phyloP scores from a whole-genome alignment of 2,888 invertebrate species.

The Netelia inedita region DNA sequence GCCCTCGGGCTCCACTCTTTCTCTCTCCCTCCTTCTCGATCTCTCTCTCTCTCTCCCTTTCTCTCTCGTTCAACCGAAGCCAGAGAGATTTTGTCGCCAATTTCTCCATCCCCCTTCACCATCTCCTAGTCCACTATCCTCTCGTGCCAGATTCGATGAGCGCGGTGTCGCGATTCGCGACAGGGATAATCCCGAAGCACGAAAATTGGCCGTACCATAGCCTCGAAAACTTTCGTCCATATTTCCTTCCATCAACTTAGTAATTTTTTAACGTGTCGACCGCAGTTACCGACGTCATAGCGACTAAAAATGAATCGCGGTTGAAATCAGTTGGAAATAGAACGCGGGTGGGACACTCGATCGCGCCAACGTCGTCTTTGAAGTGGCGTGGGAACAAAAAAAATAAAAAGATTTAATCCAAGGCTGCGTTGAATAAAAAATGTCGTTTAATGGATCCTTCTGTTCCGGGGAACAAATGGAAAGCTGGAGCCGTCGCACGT shows the following conservation, averaged over 20 bases:
- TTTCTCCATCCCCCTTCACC: conserved; percentile 33
- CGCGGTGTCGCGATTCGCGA: conserved; percentile 28
- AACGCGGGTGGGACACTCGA: no score
- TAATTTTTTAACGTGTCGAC: background rate
- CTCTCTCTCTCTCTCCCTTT: conserved; percentile 59
- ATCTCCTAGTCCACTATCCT: background rate
- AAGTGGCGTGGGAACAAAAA: no score
- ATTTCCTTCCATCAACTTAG: background rate
- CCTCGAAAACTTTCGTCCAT: conserved; percentile 2
- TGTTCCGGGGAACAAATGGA: conserved; percentile 26
- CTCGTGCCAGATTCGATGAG: conserved; percentile 30
- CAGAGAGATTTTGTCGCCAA: conserved; percentile 52
- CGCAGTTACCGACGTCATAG: no score
- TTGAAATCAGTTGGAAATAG: no score
- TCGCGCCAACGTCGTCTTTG: no score
- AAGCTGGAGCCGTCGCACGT: conserved; percentile 30
- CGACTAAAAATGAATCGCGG: no score
- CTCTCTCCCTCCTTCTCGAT: conserved; percentile 48
- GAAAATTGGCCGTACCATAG: conserved; percentile 41
- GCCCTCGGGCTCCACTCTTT: conserved; percentile 68
- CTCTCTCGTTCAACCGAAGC: conserved; percentile 46
- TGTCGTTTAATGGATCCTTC: conserved; percentile 40
- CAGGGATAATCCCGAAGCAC: conserved; percentile 25
- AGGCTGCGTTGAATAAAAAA: conserved; percentile 25
- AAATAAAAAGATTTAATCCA: background rate